Percentiles rank a stretch among this genome's conserved stretches.
These are phyloP conservation scores for Hyperoplus lanceolatus DNA, from an alignment of 2,797 vertebrate genomes.

Conservation along the genomic window DNA sequence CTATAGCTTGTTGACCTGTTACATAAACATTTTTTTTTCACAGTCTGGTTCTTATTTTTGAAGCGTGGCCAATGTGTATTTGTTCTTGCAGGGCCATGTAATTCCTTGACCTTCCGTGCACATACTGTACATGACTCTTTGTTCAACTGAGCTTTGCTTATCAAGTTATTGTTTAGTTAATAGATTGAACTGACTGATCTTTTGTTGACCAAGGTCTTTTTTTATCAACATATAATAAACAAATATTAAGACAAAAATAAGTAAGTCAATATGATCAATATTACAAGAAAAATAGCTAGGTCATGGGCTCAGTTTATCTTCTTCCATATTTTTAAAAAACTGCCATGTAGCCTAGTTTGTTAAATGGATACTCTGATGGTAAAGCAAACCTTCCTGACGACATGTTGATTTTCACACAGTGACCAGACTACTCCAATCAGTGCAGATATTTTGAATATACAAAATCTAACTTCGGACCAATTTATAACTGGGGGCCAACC, in stretches of 20 bases:
- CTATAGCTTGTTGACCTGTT: neutral
- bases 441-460: neutral
- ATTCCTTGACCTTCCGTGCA: neutral
- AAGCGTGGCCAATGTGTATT: neutral
- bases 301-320: neutral
- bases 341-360: neutral
- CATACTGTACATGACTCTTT: neutral
- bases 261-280: neutral
- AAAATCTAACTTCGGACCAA: neutral
- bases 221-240: neutral
- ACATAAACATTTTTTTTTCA: neutral
- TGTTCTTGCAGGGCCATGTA: neutral
- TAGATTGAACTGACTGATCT: neutral
- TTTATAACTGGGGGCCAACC: neutral
- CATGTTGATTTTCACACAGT: neutral
- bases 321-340: neutral
- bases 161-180: neutral
- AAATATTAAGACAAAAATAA: neutral
- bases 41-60: conserved; percentile 22
- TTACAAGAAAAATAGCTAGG: neutral
- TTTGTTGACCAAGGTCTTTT: neutral
- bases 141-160: neutral
- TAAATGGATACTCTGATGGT: neutral
- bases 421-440: neutral
- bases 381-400: neutral